Evolutionary conservation across 2,113 vertebrate genomes (phyloP).

Genomic region (Poeciliopsis prolifica): DNA sequence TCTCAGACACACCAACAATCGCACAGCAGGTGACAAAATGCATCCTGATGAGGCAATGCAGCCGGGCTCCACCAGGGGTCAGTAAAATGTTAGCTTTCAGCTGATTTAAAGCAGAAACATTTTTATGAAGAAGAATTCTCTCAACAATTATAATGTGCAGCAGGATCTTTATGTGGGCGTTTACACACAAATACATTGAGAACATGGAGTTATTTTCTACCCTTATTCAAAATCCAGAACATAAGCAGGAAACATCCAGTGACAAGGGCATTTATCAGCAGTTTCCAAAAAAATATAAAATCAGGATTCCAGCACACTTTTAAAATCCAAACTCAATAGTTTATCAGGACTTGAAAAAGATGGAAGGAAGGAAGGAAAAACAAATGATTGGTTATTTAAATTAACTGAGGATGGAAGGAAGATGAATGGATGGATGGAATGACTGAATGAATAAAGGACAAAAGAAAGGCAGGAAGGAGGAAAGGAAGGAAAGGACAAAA

Average conservation of each 20-base stretch:
- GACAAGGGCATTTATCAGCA: neutral
- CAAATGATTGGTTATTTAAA: too few species aligned
- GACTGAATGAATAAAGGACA: too few species aligned
- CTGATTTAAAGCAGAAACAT: neutral
- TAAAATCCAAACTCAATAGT: neutral
- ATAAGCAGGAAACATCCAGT: neutral
- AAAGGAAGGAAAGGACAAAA: too few species aligned
- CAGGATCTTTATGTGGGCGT: too few species aligned
- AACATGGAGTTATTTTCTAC: too few species aligned
- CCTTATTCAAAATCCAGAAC: neutral
- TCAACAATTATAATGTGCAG: neutral
- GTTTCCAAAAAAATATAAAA: neutral
- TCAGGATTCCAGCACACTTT: neutral
- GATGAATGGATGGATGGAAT: too few species aligned
- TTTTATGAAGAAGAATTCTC: neutral
- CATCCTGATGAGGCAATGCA: slow-evolving; percentile 30
- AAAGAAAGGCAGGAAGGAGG: too few species aligned
- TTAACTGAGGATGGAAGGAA: too few species aligned
- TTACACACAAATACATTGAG: neutral
- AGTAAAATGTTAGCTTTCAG: slow-evolving; percentile 44
- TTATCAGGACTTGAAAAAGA: neutral
- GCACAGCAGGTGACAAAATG: neutral
- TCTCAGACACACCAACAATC: slow-evolving; percentile 10
- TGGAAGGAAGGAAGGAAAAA: neutral
- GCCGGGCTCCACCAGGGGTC: slow-evolving; percentile 42